Evolutionary conservation across 2,113 vertebrate species (phyloP), one percentile per base, ranked within the genome.

Genomic region (Mionectes macconnelli): DNA sequence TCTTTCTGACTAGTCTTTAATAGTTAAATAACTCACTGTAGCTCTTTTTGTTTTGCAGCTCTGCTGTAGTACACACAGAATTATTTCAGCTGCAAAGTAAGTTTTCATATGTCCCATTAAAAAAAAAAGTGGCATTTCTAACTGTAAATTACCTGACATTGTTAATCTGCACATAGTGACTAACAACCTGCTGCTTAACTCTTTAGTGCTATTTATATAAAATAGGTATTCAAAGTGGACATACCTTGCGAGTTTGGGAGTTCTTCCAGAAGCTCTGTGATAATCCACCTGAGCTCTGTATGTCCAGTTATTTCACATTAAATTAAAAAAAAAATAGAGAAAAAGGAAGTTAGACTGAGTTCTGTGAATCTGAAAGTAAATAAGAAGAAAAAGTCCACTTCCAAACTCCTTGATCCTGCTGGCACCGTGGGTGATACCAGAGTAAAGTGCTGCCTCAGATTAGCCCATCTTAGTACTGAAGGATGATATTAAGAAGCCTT

Each of bases 381-480:
- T 87, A 57, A 39, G 84, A 95, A 73, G 92, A 86, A 91, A 87
- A 96, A 82, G 19, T 95, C 81, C 74, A 75, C 94, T 94, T 93
- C 84, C 89, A 96, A 93, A 97, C 92, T 92, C 93, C 96, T 95
- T 93, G 95, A 95, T 96, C 96, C 94, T 97, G 86, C 97, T 97
- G 96, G 98, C 97, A 97, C 98, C 23, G 97, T 97, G 98, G 97
- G 98, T 98, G 98, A 96, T 97, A 98, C 97, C 96, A 97, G 97
- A 98, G 92, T 98, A 97, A 98, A 96, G 97, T 98, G 98, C 98
- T 98, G 96, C 98, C 91, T 96, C 98, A 97, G 98, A 98, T 98
- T 97, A 98, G 98, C 97, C 97, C 98, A 97, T 98, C 96, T 98
- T 98, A 98, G 98, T 96, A 97, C 97, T 98, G 98, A 97, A 96